Evolutionary conservation across 2,888 invertebrate species (phyloP), one percentile per base, ranked within the genome.

Genomic region (Gasteruption jaculator): DNA sequence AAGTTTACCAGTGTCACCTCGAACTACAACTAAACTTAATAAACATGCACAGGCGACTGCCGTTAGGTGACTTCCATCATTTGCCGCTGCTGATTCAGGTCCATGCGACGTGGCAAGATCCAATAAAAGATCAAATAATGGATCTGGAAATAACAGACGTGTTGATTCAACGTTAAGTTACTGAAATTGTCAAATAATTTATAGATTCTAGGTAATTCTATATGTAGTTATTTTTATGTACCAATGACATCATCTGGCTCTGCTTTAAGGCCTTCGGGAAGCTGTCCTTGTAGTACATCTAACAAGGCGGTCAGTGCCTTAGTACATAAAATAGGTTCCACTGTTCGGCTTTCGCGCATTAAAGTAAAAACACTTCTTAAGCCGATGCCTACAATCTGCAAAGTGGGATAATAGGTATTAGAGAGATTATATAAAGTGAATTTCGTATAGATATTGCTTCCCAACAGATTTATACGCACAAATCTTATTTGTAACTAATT

Each of bases 11-110:
- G 94, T 91, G 67, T 94, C 91, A 4, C 96, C 97, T 40, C 90
- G 78, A 2, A 95, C 94, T 33, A 96, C 89, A 10, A 92, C 91
- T 45, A 97, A 75, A 39, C 93, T 91, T 38, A 96, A 77, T 6
- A 99, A 77, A 55, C 94, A 94, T 2, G 96, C 87, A 66, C 92
- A 91, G 36, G 94, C 91, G 44, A 92, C 80, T 4, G 91, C 85
- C 14, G 91, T 90, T 57, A 95, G 78, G 53, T 80, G 81, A 48
- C 78, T 80, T 11, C 85, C 82, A 56, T 79, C 76, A 55, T 78
- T 75, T 2, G 79, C 77, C 53, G 74, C 76, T 38, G 74, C 74
- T 53, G 78, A 75, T 60, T 77, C 76, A 38, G 79, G 75, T 10
- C 79, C 78, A 51, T 80, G 79, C 48, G 83, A 80, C 31, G 86